Conservation (phyloP, 2,888 invertebrate genomes). For the Melolontha melolontha region DNA sequence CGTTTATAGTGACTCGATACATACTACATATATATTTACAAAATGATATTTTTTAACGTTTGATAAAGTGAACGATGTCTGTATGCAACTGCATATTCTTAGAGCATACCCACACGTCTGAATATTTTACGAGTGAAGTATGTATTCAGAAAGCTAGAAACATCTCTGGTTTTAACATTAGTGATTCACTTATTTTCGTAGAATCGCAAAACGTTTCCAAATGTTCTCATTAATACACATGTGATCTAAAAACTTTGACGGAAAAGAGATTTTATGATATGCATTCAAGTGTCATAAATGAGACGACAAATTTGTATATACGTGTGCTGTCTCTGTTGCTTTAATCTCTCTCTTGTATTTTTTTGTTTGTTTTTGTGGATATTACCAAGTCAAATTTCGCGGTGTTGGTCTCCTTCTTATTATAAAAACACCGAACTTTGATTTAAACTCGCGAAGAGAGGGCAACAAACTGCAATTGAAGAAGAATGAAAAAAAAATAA, state of each 20-base stretch:
- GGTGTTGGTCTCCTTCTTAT: slow-evolving; percentile 32
- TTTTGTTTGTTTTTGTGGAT: neutral
- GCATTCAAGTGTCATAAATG: neutral
- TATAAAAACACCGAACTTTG: slow-evolving; percentile 39
- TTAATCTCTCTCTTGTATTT: neutral
- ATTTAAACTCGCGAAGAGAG: slow-evolving; percentile 29
- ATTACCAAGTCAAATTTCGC: slow-evolving; percentile 37
- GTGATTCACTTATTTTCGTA: slow-evolving; percentile 22
- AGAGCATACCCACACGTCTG: neutral
- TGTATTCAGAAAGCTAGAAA: slow-evolving; percentile 10
- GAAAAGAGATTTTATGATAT: slow-evolving; percentile 15
- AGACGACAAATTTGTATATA: slow-evolving; percentile 10
- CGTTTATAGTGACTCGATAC: too few species aligned
- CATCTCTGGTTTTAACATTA: slow-evolving; percentile 26
- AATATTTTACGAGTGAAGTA: neutral
- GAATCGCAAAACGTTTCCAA: slow-evolving; percentile 21
- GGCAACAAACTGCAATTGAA: slow-evolving; percentile 38
- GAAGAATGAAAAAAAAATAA: slow-evolving; percentile 26
- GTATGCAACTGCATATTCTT: neutral
- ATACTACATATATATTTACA: too few species aligned
- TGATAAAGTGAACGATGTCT: too few species aligned
- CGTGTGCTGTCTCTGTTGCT: slow-evolving; percentile 12
- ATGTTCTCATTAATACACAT: slow-evolving; percentile 20
- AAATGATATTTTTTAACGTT: too few species aligned
- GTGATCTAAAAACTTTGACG: slow-evolving; percentile 15